Evolutionary conservation across 2,797 vertebrate species (phyloP), one percentile per base, ranked within the genome.

Genomic region (Acrocephalus scirpaceus): DNA sequence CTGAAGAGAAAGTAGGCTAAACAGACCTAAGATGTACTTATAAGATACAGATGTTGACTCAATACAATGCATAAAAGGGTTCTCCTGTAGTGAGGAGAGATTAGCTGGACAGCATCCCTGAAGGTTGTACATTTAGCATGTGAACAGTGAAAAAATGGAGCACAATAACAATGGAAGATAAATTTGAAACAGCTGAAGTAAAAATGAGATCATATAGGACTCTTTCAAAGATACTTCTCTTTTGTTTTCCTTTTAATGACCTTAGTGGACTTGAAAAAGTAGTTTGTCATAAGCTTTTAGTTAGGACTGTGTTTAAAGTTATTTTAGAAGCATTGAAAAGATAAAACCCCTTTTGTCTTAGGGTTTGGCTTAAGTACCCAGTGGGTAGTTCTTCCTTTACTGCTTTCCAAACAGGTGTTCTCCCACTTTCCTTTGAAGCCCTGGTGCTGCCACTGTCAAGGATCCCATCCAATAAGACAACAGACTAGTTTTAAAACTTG

Each of bases 31-130:
- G 94, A 88, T 95, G 83, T 92, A 85, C 91, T 97, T 96, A 97
- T 96, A 94, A 91, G 95, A 95, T 92, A 92, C 97, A 97, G 96
- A 97, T 97, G 96, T 96, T 91, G 90, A 81, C 77, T 88, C 87
- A 88, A 18, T 81, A 69, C 47, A 92, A 81, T 3, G 64, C 77
- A 95, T 96, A 86, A 97, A 97, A 96, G 77, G 34, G 85, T 83
- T 91, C 88, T 81, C 75, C 92, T 86, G 83, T 62, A 93, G 96
- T 93, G 93, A 95, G 90, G 93, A 95, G 88, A 92, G 90, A 95
- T 96, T 94, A 95, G 92, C 89, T 95, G 96, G 80, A 93, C 91
- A 94, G 71, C 71, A 66, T 95, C 90, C 93, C 82, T 91, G 72
- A 93, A 95, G 83, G 53, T 74, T 88, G 85, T 84, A 78, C 79